These are phyloP conservation scores for Babylonia areolata DNA, from an alignment of 1,140 invertebrate genomes.

Conservation along the genomic window DNA sequence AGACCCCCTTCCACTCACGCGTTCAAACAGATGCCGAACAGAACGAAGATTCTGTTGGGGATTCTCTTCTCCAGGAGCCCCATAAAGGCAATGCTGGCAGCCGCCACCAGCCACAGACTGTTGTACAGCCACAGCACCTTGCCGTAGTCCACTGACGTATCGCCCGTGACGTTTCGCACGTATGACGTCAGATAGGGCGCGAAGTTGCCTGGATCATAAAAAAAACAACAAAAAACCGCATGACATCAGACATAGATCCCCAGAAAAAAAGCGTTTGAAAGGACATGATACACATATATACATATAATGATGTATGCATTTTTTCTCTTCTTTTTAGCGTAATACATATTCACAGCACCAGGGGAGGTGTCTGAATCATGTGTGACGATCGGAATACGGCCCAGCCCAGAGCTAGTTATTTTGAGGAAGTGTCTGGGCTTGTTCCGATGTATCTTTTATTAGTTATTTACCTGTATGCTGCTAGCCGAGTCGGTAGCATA, in stretches of 20 bases:
- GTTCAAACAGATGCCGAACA: constrained; percentile 50
- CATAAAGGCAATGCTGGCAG: constrained; percentile 66
- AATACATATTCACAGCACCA: neutral
- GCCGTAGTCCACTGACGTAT: constrained; percentile 28
- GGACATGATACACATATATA: neutral
- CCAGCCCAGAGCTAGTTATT: too few species aligned
- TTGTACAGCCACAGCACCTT: constrained; percentile 64
- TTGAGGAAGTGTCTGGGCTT: too few species aligned
- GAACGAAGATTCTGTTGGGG: constrained; percentile 58
- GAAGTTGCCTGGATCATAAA: constrained; percentile 67
- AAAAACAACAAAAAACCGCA: neutral
- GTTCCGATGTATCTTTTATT: too few species aligned
- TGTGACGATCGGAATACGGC: too few species aligned
- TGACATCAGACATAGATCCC: neutral
- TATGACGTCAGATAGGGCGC: constrained; percentile 76
- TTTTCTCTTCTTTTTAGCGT: neutral
- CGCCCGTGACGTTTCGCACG: constrained; percentile 55
- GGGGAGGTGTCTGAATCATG: neutral
- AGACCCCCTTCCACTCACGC: too few species aligned
- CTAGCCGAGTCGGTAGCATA: too few species aligned
- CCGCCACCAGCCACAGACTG: constrained; percentile 53
- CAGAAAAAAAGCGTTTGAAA: neutral
- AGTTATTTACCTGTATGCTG: too few species aligned
- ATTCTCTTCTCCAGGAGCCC: constrained; percentile 64
- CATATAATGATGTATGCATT: neutral